These are phyloP conservation scores for Agonopterix alstromeriana DNA, from an alignment of 2,888 invertebrate genomes.

Conservation along the genomic window DNA sequence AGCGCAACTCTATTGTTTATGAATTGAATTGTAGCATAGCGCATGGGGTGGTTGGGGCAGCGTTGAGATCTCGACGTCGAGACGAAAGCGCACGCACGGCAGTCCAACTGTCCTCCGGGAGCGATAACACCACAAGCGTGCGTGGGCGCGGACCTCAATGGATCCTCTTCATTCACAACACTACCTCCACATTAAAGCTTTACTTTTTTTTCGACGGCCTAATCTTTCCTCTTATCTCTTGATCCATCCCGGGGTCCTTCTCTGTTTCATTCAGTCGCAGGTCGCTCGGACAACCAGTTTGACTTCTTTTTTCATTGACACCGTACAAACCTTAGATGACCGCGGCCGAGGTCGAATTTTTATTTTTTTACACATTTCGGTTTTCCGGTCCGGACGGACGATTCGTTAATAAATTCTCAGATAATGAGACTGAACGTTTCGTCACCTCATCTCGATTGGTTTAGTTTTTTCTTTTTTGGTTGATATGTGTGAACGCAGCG, in stretches of 20 bases:
- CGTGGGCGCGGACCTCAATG: constrained; percentile 72
- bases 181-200: constrained; percentile 69
- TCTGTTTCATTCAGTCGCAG: constrained; percentile 72
- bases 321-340: constrained; percentile 72
- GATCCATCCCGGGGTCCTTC: constrained; percentile 66
- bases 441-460: constrained; percentile 76
- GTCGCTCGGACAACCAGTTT: constrained; percentile 66
- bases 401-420: constrained; percentile 77
- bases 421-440: constrained; percentile 77
- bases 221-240: constrained; percentile 72
- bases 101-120: constrained; percentile 26
- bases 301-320: constrained; percentile 75
- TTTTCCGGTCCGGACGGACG: constrained; percentile 72
- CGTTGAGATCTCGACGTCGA: constrained; percentile 8
- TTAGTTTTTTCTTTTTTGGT: constrained; percentile 63
- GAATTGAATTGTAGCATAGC: constrained; percentile 42
- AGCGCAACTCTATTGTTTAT: background rate
- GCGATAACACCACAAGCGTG: constrained; percentile 44
- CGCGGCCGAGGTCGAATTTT: constrained; percentile 75
- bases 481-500: constrained; percentile 70
- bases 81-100: constrained; percentile 23
- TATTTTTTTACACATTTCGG: constrained; percentile 75
- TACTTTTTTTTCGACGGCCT: constrained; percentile 66
- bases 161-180: constrained; percentile 74
- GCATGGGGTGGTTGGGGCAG: constrained; percentile 14